Percentiles rank a stretch among this genome's conserved stretches.
Evolutionary conservation across 2,797 vertebrate genomes (phyloP).

Genomic region (Psittacula echo): DNA sequence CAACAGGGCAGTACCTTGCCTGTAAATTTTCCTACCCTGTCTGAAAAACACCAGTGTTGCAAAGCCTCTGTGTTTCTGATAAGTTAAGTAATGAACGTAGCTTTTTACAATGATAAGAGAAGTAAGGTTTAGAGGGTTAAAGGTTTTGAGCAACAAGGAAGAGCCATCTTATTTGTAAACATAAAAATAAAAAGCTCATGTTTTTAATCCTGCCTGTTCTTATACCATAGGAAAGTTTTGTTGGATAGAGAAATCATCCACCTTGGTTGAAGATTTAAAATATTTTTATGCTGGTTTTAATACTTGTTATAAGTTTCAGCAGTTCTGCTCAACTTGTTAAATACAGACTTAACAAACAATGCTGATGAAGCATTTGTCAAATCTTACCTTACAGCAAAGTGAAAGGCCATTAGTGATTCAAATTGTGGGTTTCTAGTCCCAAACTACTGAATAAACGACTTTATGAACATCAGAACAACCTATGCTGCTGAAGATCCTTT

Average conservation of each 20-base stretch:
- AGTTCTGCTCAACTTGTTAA: neutral
- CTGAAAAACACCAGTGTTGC: neutral
- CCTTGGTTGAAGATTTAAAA: neutral
- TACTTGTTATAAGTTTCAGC: neutral
- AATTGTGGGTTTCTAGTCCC: neutral
- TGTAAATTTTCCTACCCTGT: neutral
- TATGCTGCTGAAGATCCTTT: neutral
- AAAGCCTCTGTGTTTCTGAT: neutral
- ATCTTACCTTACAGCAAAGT: neutral
- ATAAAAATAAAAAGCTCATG: neutral
- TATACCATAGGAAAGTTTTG: neutral
- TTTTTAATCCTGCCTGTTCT: neutral
- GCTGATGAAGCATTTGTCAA: neutral
- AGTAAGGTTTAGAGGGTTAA: neutral
- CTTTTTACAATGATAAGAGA: neutral
- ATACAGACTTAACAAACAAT: neutral
- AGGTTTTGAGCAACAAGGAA: neutral
- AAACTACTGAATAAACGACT: neutral
- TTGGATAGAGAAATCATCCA: neutral
- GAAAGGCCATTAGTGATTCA: neutral
- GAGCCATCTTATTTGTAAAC: neutral
- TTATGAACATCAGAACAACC: neutral
- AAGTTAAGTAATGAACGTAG: neutral
- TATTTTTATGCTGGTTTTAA: neutral
- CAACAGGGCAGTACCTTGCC: neutral